Conservation (phyloP, 2,797 vertebrate species). For the Varecia variegata region DNA sequence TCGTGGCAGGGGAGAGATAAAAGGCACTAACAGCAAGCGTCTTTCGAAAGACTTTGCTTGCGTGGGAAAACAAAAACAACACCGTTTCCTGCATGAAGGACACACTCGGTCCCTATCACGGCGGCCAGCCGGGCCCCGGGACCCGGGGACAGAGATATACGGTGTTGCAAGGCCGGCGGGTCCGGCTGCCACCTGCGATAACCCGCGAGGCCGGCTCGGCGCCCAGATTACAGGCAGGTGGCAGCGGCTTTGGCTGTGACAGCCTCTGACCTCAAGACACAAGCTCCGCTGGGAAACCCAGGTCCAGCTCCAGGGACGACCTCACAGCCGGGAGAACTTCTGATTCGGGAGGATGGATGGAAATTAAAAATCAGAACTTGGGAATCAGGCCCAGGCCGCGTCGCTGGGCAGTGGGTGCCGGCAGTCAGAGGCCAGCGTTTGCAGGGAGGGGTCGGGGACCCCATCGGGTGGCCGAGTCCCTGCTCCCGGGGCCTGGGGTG, state of each 20-base stretch:
- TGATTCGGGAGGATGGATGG: no score
- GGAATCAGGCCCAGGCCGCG: no score
- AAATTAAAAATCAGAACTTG: neutral
- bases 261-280: neutral
- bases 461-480: neutral
- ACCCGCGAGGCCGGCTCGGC: neutral
- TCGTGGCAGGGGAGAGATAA: neutral
- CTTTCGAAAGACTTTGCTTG: neutral
- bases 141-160: rapidly evolving
- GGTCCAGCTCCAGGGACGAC: no score
- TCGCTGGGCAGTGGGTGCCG: no score
- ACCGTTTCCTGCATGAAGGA: rapidly evolving
- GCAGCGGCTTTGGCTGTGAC: rapidly evolving
- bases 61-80: no score
- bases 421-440: no score
- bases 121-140: neutral
- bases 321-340: rapidly evolving
- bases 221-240: neutral
- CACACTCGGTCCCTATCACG: no score
- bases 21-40: rapidly evolving
- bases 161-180: neutral
- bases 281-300: no score
- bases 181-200: neutral
- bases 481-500: neutral
- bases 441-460: no score